These are phyloP conservation scores for human DNA, from an alignment of 2,113 vertebrate genomes.

Conservation along the genomic window DNA sequence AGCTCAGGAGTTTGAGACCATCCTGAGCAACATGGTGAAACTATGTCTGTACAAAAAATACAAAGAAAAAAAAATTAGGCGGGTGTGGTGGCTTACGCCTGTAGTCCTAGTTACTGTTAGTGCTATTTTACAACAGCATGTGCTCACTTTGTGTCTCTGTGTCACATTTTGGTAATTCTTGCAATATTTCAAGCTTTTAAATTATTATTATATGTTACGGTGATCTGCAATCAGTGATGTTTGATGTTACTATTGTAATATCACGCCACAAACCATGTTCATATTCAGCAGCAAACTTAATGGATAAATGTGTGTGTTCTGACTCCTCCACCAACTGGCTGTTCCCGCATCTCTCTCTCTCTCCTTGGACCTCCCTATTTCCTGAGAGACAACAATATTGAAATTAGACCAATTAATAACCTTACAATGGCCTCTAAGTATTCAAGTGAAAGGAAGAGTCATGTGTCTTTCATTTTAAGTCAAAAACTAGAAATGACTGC, in stretches of 20 bases:
- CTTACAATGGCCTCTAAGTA: neutral
- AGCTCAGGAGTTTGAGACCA: no score
- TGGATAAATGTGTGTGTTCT: neutral
- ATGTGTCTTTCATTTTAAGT: neutral
- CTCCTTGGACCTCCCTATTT: neutral
- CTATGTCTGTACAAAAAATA: no score
- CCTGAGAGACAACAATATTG: neutral
- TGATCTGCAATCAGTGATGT: no score
- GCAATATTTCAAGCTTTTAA: neutral
- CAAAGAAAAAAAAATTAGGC: no score
- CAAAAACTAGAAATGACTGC: neutral
- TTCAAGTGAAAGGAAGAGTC: neutral
- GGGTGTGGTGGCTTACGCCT: no score
- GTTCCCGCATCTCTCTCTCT: neutral
- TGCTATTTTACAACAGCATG: neutral
- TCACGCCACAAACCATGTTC: no score
- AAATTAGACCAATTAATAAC: neutral
- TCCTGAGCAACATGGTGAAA: no score
- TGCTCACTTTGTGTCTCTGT: neutral
- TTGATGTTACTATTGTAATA: no score
- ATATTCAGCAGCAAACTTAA: no score
- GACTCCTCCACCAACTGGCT: neutral
- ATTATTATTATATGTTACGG: neutral
- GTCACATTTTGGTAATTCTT: neutral
- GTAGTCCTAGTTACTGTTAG: neutral